Evolutionary conservation across 2,113 vertebrate genomes (phyloP).

Genomic region (Podilymbus podiceps): DNA sequence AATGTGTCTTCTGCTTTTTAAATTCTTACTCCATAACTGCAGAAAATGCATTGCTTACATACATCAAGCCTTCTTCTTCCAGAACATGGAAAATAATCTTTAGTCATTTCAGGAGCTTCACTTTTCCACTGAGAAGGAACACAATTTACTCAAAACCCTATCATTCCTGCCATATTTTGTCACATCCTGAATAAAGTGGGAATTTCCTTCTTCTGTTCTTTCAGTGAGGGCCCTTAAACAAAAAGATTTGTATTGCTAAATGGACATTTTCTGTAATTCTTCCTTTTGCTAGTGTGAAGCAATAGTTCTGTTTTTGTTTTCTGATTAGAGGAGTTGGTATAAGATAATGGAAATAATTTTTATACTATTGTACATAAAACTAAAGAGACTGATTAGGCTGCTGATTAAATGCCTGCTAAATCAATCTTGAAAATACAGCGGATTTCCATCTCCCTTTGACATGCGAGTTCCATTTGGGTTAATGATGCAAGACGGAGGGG

Average conservation of each 20-base stretch:
- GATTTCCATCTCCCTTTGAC: background rate
- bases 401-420: background rate
- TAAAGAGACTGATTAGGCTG: background rate
- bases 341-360: background rate
- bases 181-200: background rate
- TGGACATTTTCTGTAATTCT: background rate
- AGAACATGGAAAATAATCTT: background rate
- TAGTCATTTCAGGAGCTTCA: background rate
- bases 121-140: background rate
- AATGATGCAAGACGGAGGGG: background rate
- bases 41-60: background rate
- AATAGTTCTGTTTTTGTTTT: background rate
- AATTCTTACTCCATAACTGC: background rate
- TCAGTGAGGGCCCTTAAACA: background rate
- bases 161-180: background rate
- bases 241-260: background rate
- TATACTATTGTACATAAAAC: background rate
- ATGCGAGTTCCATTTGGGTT: background rate
- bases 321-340: background rate
- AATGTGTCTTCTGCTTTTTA: background rate
- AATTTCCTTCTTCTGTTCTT: background rate
- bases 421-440: background rate
- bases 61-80: background rate
- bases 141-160: background rate
- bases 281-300: background rate